A percentile compares a stretch with the other conserved stretches of the same genome.
These are phyloP conservation scores for Eledona agricola DNA, from an alignment of 2,888 invertebrate species.

Conservation along the genomic window DNA sequence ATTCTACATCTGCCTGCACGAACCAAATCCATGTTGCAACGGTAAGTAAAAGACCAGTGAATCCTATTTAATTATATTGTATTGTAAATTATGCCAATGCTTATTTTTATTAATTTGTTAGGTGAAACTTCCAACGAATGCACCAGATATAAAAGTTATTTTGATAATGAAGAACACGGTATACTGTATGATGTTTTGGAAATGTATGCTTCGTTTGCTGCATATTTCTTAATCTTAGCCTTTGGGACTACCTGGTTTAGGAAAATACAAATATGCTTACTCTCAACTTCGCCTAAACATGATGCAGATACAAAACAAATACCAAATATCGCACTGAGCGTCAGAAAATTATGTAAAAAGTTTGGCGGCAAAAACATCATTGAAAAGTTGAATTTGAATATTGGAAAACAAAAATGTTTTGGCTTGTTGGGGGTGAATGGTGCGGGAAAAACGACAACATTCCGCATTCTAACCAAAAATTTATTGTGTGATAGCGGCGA, in stretches of 20 bases:
- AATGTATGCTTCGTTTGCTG: slow-evolving; percentile 42
- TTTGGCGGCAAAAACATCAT: slow-evolving; percentile 52
- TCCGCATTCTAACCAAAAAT: slow-evolving; percentile 83
- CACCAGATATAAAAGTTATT: slow-evolving; percentile 43
- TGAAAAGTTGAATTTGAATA: slow-evolving; percentile 71
- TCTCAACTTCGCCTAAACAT: not conserved
- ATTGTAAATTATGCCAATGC: too few species aligned
- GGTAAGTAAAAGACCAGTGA: too few species aligned
- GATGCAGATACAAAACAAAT: not conserved
- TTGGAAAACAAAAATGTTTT: slow-evolving; percentile 79
- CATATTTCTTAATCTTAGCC: slow-evolving; percentile 45
- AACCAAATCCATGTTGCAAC: slow-evolving; percentile 55
- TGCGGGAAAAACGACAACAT: slow-evolving; percentile 86
- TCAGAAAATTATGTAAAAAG: slow-evolving; percentile 38
- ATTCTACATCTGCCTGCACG: slow-evolving; percentile 43
- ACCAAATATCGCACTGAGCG: too few species aligned
- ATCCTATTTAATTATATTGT: too few species aligned
- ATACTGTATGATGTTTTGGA: slow-evolving; percentile 36
- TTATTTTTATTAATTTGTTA: slow-evolving; percentile 5
- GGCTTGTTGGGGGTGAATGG: slow-evolving; percentile 88
- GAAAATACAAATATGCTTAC: too few species aligned
- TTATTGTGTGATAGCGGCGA: slow-evolving; percentile 54
- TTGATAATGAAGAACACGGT: slow-evolving; percentile 37
- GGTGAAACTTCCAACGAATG: slow-evolving; percentile 43
- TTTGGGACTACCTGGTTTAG: slow-evolving; percentile 39